Evolutionary conservation across 1,140 invertebrate genomes (phyloP), one percentile per base, ranked within the genome.

Genomic region (Trypoxylus dichotomus): DNA sequence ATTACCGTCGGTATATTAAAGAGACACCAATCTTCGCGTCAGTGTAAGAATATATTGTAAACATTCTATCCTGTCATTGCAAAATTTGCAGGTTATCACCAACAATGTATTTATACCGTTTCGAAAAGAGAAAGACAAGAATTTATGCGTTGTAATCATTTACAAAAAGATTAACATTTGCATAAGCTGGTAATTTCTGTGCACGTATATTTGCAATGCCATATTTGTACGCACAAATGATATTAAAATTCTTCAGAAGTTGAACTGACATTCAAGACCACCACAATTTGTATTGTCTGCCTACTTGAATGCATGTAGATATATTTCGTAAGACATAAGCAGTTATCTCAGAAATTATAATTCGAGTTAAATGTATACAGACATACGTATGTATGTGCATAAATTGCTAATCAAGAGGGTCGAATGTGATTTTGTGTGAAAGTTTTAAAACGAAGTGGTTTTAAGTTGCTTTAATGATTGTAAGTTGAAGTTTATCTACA

Each of bases 201-300:
- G 21, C 21, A 58, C 47, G 47, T 19, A 21, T 19, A 3, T 13
- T 19, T 21, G 47, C 47, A 58, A 58, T 58, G 15, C 47, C 47
- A 58, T 21, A 58, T 37, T 37, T 37, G 32, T 37, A 37, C 32
- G 32, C 32, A 37, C 5, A 21, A 58, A 58, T 58, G 21, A 58
- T 58, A 58, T 58, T 58, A 58, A 58, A 58, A 58, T 58, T 58
- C 47, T 21, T 58, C 47, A 58, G 47, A 58, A 58, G 47, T 58
- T 58, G n/a, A 21, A 21, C 15, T 58, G 47, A 2, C 47, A 58
- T 58, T 58, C 47, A n/a, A 21, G 47, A 58, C 47, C 47, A 58
- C 47, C 47, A 19, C 47, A 58, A 58, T 19, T 21, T 21, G 32
- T 21, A 58, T 58, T 58, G 47, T 58, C 47, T 21, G 15, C 21